phyloP scores from a whole-genome alignment of 2,797 vertebrate genomes.

The Enteromius radiatus region DNA sequence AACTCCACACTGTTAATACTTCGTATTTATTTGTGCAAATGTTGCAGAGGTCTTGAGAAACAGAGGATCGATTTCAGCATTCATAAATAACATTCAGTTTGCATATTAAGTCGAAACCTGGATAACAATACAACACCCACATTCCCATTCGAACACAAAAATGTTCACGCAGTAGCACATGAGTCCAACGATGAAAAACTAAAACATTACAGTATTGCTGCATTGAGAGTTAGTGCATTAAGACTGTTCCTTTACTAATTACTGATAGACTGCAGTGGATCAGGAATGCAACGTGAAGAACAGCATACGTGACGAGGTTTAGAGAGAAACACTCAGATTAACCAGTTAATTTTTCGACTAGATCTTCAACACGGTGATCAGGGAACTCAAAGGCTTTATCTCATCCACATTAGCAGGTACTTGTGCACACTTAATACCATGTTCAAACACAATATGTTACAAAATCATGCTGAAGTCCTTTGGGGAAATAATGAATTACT shows the following conservation, averaged over 20 bases:
- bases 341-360: neutral
- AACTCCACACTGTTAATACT: slow-evolving; percentile 20
- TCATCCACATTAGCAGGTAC: slow-evolving; percentile 17
- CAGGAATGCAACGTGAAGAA: neutral
- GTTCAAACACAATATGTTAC: slow-evolving; percentile 6
- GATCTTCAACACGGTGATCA: neutral
- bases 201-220: slow-evolving; percentile 45
- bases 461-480: slow-evolving; percentile 27
- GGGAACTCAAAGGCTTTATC: neutral
- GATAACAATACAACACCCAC: slow-evolving; percentile 25
- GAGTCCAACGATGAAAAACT: neutral
- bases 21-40: slow-evolving; percentile 69
- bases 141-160: slow-evolving; percentile 7
- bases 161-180: slow-evolving; percentile 5
- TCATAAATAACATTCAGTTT: slow-evolving; percentile 61
- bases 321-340: slow-evolving; percentile 9
- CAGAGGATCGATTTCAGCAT: slow-evolving; percentile 52
- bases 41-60: slow-evolving; percentile 60
- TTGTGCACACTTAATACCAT: slow-evolving; percentile 16
- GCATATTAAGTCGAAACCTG: slow-evolving; percentile 64
- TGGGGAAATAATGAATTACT: neutral
- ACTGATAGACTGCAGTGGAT: slow-evolving; percentile 21
- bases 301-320: neutral
- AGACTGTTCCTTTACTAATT: slow-evolving; percentile 10
- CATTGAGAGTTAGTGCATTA: slow-evolving; percentile 28